These are phyloP conservation scores for Doryteuthis pealeii DNA, from an alignment of 1,140 invertebrate genomes.

Conservation along the genomic window DNA sequence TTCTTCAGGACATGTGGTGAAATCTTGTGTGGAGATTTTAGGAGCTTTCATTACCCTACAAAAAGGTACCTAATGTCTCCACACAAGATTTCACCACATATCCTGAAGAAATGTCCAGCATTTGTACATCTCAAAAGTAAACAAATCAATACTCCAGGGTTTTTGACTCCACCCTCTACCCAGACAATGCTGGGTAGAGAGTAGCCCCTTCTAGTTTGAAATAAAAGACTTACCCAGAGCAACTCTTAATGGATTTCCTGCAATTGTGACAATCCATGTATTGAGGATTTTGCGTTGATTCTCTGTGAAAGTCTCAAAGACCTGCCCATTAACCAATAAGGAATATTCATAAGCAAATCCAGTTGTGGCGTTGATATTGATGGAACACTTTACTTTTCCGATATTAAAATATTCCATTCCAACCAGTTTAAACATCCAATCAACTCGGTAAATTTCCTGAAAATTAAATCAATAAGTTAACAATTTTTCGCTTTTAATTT, in stretches of 20 bases:
- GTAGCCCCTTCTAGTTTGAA: too few species aligned
- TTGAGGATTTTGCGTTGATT: conserved; percentile 72
- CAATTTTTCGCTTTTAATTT: conserved; percentile 2
- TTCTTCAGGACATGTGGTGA: too few species aligned
- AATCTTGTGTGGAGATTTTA: too few species aligned
- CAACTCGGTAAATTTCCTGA: conserved; percentile 74
- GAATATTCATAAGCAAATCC: conserved; percentile 80
- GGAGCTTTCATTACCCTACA: too few species aligned
- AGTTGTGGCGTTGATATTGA: conserved; percentile 75
- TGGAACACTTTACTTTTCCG: conserved; percentile 63
- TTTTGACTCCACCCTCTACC: too few species aligned
- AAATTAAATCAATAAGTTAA: conserved; percentile 40
- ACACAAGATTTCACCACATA: too few species aligned
- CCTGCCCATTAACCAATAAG: conserved; percentile 69
- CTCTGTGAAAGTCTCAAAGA: conserved; percentile 76
- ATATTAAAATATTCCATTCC: conserved; percentile 71
- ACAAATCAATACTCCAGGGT: too few species aligned
- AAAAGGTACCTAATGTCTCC: too few species aligned
- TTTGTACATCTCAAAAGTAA: too few species aligned
- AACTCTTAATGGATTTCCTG: conserved; percentile 63
- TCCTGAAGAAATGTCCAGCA: too few species aligned
- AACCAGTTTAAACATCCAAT: conserved; percentile 89
- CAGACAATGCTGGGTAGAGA: too few species aligned
- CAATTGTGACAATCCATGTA: conserved; percentile 65
- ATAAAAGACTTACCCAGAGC: conserved; percentile 68